phyloP scores from a whole-genome alignment of 1,140 invertebrate genomes.

The Sinella curviseta region DNA sequence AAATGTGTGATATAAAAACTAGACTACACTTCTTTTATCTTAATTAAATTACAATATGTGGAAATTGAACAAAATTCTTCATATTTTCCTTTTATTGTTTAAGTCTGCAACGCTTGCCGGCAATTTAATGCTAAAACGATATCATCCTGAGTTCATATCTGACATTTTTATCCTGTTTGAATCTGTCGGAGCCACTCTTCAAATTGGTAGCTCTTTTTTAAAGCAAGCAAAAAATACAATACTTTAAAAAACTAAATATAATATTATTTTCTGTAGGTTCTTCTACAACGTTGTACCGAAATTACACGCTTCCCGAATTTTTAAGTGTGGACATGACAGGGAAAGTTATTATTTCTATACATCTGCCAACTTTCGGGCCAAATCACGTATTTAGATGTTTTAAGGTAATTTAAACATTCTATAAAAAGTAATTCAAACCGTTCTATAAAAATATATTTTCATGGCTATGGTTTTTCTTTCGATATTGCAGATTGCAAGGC shows the following conservation, averaged over 20 bases:
- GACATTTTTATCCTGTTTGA: conserved; percentile 58
- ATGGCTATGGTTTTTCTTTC: background rate
- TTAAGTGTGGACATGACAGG: conserved; percentile 63
- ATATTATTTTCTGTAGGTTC: no score
- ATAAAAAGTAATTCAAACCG: no score
- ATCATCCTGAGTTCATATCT: conserved; percentile 58
- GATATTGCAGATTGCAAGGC: conserved; percentile 73
- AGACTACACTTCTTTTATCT: no score
- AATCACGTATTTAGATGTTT: conserved; percentile 61
- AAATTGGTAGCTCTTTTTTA: conserved; percentile 51
- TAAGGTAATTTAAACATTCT: no score
- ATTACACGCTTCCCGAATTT: conserved; percentile 59
- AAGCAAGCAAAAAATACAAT: background rate
- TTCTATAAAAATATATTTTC: no score
- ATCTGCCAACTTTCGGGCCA: conserved; percentile 57
- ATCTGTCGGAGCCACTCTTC: conserved; percentile 54
- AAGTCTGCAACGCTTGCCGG: conserved; percentile 55
- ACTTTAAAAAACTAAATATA: conserved; percentile 17
- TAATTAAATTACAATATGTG: no score
- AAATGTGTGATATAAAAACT: no score
- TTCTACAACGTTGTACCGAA: conserved; percentile 25
- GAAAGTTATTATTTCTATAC: conserved; percentile 65
- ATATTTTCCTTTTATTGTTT: conserved; percentile 50
- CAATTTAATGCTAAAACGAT: conserved; percentile 60
- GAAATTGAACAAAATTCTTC: no score